Base-by-base conservation (phyloP, 1,140 invertebrate genomes). In the Vanessa atalanta region DNA sequence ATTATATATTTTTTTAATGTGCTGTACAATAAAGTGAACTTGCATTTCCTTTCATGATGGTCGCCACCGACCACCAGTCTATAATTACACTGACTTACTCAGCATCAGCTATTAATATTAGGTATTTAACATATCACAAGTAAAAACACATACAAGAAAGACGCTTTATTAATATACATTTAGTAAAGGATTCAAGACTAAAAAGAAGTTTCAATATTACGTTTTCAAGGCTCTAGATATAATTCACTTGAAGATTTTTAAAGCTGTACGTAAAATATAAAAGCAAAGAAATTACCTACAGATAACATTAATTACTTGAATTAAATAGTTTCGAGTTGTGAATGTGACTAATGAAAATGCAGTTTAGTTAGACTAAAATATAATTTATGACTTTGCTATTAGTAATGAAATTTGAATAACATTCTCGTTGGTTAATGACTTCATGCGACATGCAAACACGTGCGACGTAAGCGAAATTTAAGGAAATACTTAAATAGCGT, bases 401-500 rank as follows among this genome's bases (percentile, higher is more conserved):
- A 23, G n/a, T 16, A 55, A 55, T n/a, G n/a, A 53, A 53, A 53
- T n/a, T n/a, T 53, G 53, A 55, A 26, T 6, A 51, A 55, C 12
- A 23, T n/a, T 15, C 26, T 4, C 26, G 26, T 31, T 6, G 1
- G 26, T 31, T 31, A 31, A 53, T 47, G 37, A 66, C 20, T 6
- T 37, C 65, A 67, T 55, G 65, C 50, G 55, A 67, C 65, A 47
- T 67, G 65, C 65, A 26, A 51, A 37, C 23, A 15, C 7, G n/a
- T 23, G 47, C 16, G 55, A 69, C 16, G 15, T 16, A 57, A 57
- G 11, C 9, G 26, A 43, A 8, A 43, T 43, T 37, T 43, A 43
- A 43, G 9, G 7, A 43, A 9, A 43, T 43, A 43, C 0, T 43
- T 31, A 31, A 31, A 43, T 37, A 11, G 1, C 7, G 37, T 43